Conservation (phyloP, 2,113 vertebrate genomes). For the Saguinus midas region DNA sequence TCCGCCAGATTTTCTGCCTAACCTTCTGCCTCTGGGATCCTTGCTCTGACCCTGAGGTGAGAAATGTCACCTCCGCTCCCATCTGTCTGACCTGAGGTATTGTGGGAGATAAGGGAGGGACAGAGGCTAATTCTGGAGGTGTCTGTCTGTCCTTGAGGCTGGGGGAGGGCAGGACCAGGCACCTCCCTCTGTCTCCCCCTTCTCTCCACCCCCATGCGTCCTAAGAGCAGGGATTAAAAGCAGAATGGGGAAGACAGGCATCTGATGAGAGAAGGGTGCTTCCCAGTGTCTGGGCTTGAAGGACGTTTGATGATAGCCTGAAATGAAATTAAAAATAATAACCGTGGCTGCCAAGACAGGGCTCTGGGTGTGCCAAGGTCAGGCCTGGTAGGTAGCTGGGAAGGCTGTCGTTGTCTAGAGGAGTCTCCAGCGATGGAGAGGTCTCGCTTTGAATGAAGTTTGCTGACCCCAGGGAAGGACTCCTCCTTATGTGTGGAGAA, state of each 20-base stretch:
- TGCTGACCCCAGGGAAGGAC: background rate
- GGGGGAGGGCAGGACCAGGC: slow-evolving; percentile 5
- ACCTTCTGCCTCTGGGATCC: slow-evolving; percentile 11
- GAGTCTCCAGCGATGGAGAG: background rate
- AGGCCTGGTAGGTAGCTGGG: background rate
- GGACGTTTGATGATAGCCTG: slow-evolving; percentile 25
- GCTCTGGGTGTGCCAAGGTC: background rate
- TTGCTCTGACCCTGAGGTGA: slow-evolving; percentile 51
- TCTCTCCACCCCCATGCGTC: background rate
- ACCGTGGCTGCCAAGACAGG: slow-evolving; percentile 25
- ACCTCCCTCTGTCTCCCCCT: slow-evolving; percentile 5
- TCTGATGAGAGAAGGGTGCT: slow-evolving; percentile 2
- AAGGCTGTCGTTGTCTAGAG: background rate
- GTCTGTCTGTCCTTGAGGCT: slow-evolving; percentile 69
- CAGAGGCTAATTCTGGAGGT: slow-evolving; percentile 75
- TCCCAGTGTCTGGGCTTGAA: slow-evolving; percentile 41
- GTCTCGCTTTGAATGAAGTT: background rate
- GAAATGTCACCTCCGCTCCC: slow-evolving; percentile 65
- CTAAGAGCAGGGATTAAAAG: background rate
- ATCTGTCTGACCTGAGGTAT: slow-evolving; percentile 63
- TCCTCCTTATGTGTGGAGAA: background rate
- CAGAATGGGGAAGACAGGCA: background rate
- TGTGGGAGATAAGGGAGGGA: slow-evolving; percentile 69
- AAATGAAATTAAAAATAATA: slow-evolving; percentile 60
- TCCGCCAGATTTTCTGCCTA: slow-evolving; percentile 28